Evolutionary conservation across 2,888 invertebrate species (phyloP).

Genomic region (Orthosia gracilis): DNA sequence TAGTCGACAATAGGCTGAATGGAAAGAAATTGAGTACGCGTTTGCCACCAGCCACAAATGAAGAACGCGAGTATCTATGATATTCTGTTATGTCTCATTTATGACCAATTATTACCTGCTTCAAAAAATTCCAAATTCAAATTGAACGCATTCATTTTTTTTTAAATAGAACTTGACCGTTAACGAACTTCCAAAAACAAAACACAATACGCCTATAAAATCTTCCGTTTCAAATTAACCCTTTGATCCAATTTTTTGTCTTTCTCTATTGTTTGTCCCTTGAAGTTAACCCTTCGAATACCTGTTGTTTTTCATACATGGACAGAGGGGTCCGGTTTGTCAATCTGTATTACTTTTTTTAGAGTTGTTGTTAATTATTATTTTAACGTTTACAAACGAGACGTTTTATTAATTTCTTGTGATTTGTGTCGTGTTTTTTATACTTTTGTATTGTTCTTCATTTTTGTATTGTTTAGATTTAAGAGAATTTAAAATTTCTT

Average conservation of each 20-base stretch:
- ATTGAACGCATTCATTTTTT: neutral
- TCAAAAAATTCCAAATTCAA: slow-evolving; percentile 3
- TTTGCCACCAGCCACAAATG: neutral
- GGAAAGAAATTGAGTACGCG: slow-evolving; percentile 2
- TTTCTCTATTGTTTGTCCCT: slow-evolving; percentile 77
- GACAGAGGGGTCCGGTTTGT: slow-evolving; percentile 82
- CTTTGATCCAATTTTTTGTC: slow-evolving; percentile 80
- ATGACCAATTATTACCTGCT: no score
- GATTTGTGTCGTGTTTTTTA: slow-evolving; percentile 29
- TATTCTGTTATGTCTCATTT: neutral
- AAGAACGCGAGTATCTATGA: neutral
- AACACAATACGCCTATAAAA: slow-evolving; percentile 73
- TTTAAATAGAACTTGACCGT: slow-evolving; percentile 74
- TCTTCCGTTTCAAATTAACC: slow-evolving; percentile 81
- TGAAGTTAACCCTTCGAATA: slow-evolving; percentile 86
- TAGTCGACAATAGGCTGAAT: slow-evolving; percentile 1
- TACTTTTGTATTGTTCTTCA: neutral
- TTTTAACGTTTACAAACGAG: slow-evolving; percentile 68
- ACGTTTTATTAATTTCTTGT: slow-evolving; percentile 56
- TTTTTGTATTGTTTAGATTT: neutral
- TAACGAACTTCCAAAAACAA: slow-evolving; percentile 74
- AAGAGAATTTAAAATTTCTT: no score
- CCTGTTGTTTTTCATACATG: slow-evolving; percentile 82
- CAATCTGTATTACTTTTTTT: slow-evolving; percentile 82
- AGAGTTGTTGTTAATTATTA: slow-evolving; percentile 76